A percentile compares a stretch with the other conserved stretches of the same genome.
Evolutionary conservation across 1,140 invertebrate species (phyloP).

Genomic region (Parasteatoda tepidariorum): DNA sequence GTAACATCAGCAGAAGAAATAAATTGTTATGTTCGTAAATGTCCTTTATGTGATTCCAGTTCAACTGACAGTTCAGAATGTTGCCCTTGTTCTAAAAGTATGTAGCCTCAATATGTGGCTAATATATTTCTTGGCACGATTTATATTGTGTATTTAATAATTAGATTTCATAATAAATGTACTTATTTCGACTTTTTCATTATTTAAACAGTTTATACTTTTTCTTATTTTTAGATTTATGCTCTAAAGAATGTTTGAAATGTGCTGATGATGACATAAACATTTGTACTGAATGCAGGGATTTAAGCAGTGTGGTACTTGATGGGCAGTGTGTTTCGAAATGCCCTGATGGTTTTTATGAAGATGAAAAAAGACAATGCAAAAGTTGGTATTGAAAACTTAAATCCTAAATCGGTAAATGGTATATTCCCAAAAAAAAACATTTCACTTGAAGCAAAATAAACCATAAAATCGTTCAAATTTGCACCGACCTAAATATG

Average conservation of each 20-base stretch:
- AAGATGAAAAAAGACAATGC: conserved; percentile 23
- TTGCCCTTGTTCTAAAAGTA: conserved; percentile 15
- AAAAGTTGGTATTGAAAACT: conserved; percentile 38
- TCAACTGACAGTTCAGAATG: neutral
- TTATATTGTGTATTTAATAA: neutral
- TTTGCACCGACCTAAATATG: too few relatives aligned
- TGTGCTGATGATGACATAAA: neutral
- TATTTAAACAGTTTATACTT: neutral
- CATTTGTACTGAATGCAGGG: conserved; percentile 11
- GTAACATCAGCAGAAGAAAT: neutral
- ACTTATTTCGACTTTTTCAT: too few relatives aligned
- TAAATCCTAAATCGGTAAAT: neutral
- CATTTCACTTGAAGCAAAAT: neutral
- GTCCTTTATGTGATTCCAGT: conserved; percentile 6
- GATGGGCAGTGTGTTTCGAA: conserved; percentile 24
- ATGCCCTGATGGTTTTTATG: conserved; percentile 33
- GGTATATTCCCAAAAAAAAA: neutral
- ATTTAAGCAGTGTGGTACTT: neutral
- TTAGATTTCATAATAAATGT: too few relatives aligned
- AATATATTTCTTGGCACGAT: neutral
- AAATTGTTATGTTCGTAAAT: conserved; percentile 38
- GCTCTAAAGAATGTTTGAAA: conserved; percentile 17
- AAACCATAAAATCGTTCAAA: too few relatives aligned
- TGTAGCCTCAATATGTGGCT: neutral
- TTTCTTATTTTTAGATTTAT: neutral